Base-by-base conservation (phyloP, 2,888 invertebrate species). In the Trilocha varians region DNA sequence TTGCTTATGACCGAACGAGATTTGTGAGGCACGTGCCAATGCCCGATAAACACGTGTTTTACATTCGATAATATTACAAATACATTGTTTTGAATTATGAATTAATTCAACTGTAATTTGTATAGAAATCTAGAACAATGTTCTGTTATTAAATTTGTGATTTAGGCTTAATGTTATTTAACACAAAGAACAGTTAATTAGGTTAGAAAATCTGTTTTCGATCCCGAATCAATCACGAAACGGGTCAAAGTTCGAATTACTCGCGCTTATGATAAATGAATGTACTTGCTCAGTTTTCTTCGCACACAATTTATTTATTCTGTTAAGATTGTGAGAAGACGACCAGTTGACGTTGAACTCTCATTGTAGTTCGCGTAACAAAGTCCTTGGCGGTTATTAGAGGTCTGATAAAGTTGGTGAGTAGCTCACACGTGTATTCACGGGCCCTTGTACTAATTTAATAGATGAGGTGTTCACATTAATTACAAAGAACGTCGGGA, bases 381-480 rank as follows among this genome's bases (percentile, higher is more conserved):
- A 15, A 11, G 9, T 3, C 37, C 42, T 34, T 39, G 38, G 41
- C 34, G 48, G 48, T 51, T 48, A 51, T 52, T 49, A 58, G 38
- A 56, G 70, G 54, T 70, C 80, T 57, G 8, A 39, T 43, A 61
- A 67, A 13, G 44, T 34, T 78, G 79, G 78, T 62, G 50, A 55
- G 59, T 61, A 57, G 54, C 64, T 45, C 67, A 65, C 73, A 74
- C 70, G 72, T 75, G 73, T 73, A 73, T 74, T 72, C 70, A 70
- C 71, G 69, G 65, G 76, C 75, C 73, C 76, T 78, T 74, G 62
- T 70, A 72, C 78, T 85, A 84, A 85, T 84, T 83, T 79, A 82
- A 84, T 85, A 84, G 75, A 84, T 80, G 83, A 84, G 84, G 84
- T 85, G 85, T 80, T 82, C 71, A 63, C 78, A 76, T 82, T 83